These are phyloP conservation scores for Nomada ferruginata DNA, from an alignment of 2,888 invertebrate genomes.

Conservation along the genomic window DNA sequence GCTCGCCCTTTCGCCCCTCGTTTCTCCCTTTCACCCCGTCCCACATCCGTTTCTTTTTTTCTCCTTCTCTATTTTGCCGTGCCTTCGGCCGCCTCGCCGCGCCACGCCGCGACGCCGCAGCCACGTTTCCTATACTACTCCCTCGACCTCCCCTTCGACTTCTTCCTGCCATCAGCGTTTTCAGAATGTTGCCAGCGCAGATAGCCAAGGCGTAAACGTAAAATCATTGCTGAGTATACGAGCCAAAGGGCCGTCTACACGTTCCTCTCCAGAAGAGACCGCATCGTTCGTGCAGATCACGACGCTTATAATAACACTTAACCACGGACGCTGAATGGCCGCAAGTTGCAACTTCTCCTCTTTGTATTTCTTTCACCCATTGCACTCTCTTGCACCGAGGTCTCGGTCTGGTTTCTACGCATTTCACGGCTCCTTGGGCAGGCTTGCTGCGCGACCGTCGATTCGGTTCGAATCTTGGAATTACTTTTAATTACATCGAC, in stretches of 20 bases:
- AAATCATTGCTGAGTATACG: slow-evolving; percentile 75
- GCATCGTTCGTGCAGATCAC: slow-evolving; percentile 70
- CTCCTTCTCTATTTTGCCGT: slow-evolving; percentile 34
- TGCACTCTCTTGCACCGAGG: slow-evolving; percentile 24
- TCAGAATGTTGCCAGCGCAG: slow-evolving; percentile 72
- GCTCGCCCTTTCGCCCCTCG: slow-evolving; percentile 33
- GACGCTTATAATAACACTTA: slow-evolving; percentile 75
- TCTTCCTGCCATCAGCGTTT: slow-evolving; percentile 67
- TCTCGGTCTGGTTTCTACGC: background rate
- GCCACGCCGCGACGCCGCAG: slow-evolving; percentile 21
- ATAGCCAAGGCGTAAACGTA: slow-evolving; percentile 72
- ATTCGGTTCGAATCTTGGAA: background rate
- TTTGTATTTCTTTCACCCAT: slow-evolving; percentile 60
- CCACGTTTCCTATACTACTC: slow-evolving; percentile 11
- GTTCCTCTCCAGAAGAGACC: slow-evolving; percentile 56
- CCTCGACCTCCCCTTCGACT: slow-evolving; percentile 29
- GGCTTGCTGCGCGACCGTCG: background rate
- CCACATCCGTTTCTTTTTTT: slow-evolving; percentile 55
- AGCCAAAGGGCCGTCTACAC: slow-evolving; percentile 67
- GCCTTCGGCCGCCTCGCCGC: slow-evolving; percentile 11
- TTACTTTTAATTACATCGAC: background rate
- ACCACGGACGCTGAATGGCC: slow-evolving; percentile 69
- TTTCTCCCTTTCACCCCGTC: slow-evolving; percentile 31
- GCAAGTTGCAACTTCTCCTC: slow-evolving; percentile 71
- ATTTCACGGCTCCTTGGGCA: slow-evolving; percentile 5